phyloP scores from a whole-genome alignment of 2,888 invertebrate genomes.

The Argyra leucocephala region DNA sequence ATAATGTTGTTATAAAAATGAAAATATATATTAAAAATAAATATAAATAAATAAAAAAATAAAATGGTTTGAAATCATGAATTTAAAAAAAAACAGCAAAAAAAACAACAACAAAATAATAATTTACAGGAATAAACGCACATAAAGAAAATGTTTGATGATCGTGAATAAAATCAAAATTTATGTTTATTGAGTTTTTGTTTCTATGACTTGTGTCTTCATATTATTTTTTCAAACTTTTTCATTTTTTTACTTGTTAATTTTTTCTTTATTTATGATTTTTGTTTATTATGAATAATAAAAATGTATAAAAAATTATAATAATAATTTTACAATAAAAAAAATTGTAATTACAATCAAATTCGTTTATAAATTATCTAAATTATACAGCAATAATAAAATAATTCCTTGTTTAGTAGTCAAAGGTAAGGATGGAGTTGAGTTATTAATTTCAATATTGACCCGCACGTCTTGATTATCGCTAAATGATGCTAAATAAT shows the following conservation, averaged over 20 bases:
- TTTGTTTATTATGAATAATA: background rate
- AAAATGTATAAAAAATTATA: no score
- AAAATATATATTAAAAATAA: constrained; percentile 2
- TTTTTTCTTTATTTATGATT: background rate
- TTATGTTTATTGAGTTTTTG: background rate
- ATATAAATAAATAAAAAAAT: constrained; percentile 4
- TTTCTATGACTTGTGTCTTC: background rate
- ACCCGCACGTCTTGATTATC: no score
- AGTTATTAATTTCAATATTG: no score
- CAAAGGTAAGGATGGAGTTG: no score
- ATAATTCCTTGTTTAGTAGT: no score
- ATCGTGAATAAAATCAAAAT: constrained; percentile 6
- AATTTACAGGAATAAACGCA: constrained; percentile 2
- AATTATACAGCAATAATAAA: no score
- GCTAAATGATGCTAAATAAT: no score
- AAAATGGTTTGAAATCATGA: constrained; percentile 2
- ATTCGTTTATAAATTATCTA: no score
- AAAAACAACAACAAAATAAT: background rate
- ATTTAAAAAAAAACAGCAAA: background rate
- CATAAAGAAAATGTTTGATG: background rate
- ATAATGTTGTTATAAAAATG: constrained; percentile 3
- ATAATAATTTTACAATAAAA: no score
- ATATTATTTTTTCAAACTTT: background rate
- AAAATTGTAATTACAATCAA: no score
- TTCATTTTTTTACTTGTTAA: background rate